Evolutionary conservation across 2,888 invertebrate species (phyloP).

Genomic region (Cephus runcator): DNA sequence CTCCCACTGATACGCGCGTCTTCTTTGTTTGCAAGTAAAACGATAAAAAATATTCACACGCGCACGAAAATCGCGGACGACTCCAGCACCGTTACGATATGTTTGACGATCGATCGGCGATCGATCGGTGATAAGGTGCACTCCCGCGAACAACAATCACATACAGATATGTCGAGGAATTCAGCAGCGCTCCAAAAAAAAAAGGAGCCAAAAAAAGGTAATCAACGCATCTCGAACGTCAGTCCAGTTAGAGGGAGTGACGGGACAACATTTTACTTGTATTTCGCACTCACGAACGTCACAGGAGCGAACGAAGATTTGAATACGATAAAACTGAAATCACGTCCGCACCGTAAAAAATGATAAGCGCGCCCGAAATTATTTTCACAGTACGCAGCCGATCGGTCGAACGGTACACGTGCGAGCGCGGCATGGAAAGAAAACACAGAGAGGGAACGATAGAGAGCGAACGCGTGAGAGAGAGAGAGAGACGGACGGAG

Average conservation of each 20-base stretch:
- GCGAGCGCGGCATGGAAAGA: not conserved
- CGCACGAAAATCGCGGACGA: not conserved
- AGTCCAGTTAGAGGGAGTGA: not conserved
- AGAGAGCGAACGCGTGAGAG: not conserved
- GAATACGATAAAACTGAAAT: not conserved
- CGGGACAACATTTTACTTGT: not conserved
- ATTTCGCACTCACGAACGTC: not conserved
- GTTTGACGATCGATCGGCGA: not conserved
- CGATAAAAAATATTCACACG: no score
- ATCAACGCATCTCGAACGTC: not conserved
- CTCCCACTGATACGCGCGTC: not conserved
- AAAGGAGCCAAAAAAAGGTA: not conserved
- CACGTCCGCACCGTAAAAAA: not conserved
- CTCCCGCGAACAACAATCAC: not conserved
- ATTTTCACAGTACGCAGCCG: not conserved
- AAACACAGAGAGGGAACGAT: not conserved
- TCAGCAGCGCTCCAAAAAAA: not conserved
- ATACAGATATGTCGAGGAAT: not conserved
- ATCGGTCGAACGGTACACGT: not conserved
- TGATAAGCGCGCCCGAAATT: not conserved
- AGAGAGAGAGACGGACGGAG: not conserved
- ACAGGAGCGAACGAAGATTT: not conserved
- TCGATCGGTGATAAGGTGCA: not conserved
- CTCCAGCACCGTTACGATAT: not conserved
- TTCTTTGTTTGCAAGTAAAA: not conserved